Base-by-base conservation (phyloP, 2,113 vertebrate species). In the Aegithalos caudatus region DNA sequence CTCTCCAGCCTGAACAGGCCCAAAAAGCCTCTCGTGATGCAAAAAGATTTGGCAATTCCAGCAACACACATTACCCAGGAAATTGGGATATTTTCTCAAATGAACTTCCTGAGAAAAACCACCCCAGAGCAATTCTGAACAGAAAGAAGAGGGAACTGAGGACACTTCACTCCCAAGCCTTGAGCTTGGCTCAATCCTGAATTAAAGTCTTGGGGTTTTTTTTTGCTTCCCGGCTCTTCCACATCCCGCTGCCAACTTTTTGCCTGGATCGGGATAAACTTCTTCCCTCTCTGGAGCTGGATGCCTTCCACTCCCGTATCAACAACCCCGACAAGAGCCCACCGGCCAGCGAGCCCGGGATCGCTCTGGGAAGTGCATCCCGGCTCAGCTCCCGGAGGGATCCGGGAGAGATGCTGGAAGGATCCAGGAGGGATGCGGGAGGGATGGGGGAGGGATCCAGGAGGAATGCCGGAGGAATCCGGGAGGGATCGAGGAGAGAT, bases 391-490 rank as follows among this genome's bases (percentile, higher is more conserved):
- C n/a, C n/a, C n/a, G n/a, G n/a, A 10, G 10, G 18, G 44, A n/a
- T 37, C 4, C 12, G 4, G 14, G 40, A 1, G 3, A 12, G 40
- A 44, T 23, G 1, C 14, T 3, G 28, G 14, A 2, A 1, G 29
- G 40, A 44, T 65, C 0, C 40, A 4, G 15, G 4, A 0, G 1
- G 16, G 29, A 54, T 25, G 1, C 12, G 1, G 12, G 7, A 0
- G 1, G 9, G 9, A 72, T 48, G 6, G 6, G 1, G 17, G 24
- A 0, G 6, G 9, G 17, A 67, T 53, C 1, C 12, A 1, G 3
- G 8, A 0, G 2, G 29, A 31, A 65, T 33, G 1, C 14, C 1
- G 31, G 22, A 1, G 1, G 5, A 29, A 33, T 44, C 5, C 9
- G 1, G 20, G 7, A 3, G 7, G 29, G 28, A 44, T 64, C 1